Evolutionary conservation across 2,113 vertebrate species (phyloP).

Genomic region (Onychorhynchus coronatus): DNA sequence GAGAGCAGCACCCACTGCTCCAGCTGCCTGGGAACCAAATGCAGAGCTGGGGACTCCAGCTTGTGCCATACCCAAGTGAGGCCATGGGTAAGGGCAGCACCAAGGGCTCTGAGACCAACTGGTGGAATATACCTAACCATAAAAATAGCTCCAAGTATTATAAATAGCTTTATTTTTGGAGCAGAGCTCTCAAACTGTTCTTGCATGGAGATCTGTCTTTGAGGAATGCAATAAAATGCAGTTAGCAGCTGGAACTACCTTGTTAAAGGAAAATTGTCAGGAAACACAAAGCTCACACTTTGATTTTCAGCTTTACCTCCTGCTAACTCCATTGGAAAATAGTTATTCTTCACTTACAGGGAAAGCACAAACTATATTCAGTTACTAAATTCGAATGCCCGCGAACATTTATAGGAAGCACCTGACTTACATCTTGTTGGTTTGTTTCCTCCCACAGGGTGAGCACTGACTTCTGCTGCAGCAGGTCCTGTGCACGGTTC

Average conservation of each 20-base stretch:
- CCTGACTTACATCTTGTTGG: slow-evolving; percentile 57
- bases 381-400: slow-evolving; percentile 28
- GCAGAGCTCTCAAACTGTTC: background rate
- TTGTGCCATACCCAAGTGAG: fast-evolving
- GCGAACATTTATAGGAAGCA: slow-evolving; percentile 41
- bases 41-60: fast-evolving
- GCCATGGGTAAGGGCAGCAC: background rate
- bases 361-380: slow-evolving; percentile 46
- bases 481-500: slow-evolving; percentile 18
- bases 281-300: background rate
- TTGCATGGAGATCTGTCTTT: background rate
- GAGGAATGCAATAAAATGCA: slow-evolving; percentile 28
- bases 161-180: background rate
- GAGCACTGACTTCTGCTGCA: slow-evolving; percentile 22
- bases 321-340: background rate
- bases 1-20: background rate
- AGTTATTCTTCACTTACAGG: background rate
- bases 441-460: slow-evolving; percentile 52
- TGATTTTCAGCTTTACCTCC: slow-evolving; percentile 1
- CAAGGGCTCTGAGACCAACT: background rate
- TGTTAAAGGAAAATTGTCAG: slow-evolving; percentile 15
- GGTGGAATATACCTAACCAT: background rate
- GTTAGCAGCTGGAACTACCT: slow-evolving; percentile 28
- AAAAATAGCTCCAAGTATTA: background rate
- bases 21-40: background rate